Percentiles rank a stretch among this genome's conserved stretches.
phyloP scores from a whole-genome alignment of 1,140 invertebrate genomes.

The Wasmannia auropunctata region DNA sequence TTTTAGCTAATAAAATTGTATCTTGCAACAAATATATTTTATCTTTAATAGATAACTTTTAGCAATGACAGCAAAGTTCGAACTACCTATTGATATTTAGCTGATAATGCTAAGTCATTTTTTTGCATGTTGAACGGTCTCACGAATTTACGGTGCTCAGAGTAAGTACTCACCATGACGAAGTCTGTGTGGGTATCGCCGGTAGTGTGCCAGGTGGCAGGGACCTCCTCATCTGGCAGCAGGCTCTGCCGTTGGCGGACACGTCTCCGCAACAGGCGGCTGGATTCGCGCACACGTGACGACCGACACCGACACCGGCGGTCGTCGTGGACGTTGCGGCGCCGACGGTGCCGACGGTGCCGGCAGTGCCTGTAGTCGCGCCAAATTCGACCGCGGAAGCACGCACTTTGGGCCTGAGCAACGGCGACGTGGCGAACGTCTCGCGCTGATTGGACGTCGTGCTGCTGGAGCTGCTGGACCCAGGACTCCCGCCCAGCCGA shows the following conservation, averaged over 20 bases:
- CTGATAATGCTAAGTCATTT: too few species aligned
- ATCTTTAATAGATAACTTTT: too few species aligned
- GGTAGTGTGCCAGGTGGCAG: slow-evolving; percentile 85
- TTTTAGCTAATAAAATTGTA: too few species aligned
- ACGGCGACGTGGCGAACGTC: slow-evolving; percentile 82
- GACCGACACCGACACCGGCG: slow-evolving; percentile 81
- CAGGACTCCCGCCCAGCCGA: slow-evolving; percentile 83
- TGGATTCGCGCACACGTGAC: slow-evolving; percentile 87
- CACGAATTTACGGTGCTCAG: not conserved
- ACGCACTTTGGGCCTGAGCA: slow-evolving; percentile 85
- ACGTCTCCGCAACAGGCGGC: slow-evolving; percentile 82
- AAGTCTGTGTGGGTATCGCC: slow-evolving; percentile 85
- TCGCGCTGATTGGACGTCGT: slow-evolving; percentile 82
- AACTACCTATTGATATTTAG: too few species aligned
- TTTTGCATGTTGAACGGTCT: not conserved
- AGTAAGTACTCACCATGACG: slow-evolving; percentile 87
- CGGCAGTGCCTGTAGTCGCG: slow-evolving; percentile 56
- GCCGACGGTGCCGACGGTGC: slow-evolving; percentile 62
- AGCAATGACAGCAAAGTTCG: too few species aligned
- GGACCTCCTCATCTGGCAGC: slow-evolving; percentile 83
- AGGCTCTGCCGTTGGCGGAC: slow-evolving; percentile 67
- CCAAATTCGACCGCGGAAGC: slow-evolving; percentile 84
- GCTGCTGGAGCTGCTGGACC: slow-evolving; percentile 85
- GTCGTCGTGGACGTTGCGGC: slow-evolving; percentile 78
- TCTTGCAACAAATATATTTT: too few species aligned